Base-by-base conservation (phyloP, 1,140 invertebrate species). In the Portunus trituberculatus region DNA sequence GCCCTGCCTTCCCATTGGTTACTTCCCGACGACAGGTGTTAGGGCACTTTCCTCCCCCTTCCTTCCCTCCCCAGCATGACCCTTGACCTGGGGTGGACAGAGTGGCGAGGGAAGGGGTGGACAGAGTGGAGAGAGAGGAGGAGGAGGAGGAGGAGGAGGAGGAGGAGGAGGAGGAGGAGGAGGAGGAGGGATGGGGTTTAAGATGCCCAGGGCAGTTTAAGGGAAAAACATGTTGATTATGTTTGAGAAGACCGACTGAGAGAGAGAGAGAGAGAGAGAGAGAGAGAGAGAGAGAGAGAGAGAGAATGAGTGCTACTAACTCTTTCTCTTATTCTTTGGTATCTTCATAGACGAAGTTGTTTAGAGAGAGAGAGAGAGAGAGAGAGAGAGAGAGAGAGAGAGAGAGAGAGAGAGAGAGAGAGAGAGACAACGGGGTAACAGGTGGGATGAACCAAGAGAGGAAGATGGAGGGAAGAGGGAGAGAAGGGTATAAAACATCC, bases 201-300 rank as follows among this genome's bases (percentile, higher is more conserved):
- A n/a, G 67, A 20, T 20, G 67, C 67, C 67, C 6, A 0, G 6
- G 67, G 67, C 67, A 76, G 67, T 76, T 76, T 76, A 76, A n/a
- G 16, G 67, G 67, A 76, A 76, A 76, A 76, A 76, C 67, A 76
- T 76, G 67, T 76, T 76, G 67, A 76, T 76, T 76, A n/a, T 76
- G 67, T 76, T 76, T 76, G 67, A 76, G 67, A n/a, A 59, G 52
- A 59, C 3, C 3, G 52, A 59, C 3, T 4, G 52, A 20, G 12
- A 59, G 20, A 12, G 20, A 20, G 52, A 16, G 52, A 20, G 52
- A 59, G 52, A 20, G 52, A 39, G 39, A 39, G 39, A 59, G 52
- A 20, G 52, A 59, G 52, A 20, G 20, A 59, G 20, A 59, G 52
- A 20, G 20, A 59, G 52, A 59, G 52, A 59, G 52, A 20, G 52